These are phyloP conservation scores for Callorhinus ursinus DNA, from an alignment of 2,113 vertebrate species.

Conservation along the genomic window DNA sequence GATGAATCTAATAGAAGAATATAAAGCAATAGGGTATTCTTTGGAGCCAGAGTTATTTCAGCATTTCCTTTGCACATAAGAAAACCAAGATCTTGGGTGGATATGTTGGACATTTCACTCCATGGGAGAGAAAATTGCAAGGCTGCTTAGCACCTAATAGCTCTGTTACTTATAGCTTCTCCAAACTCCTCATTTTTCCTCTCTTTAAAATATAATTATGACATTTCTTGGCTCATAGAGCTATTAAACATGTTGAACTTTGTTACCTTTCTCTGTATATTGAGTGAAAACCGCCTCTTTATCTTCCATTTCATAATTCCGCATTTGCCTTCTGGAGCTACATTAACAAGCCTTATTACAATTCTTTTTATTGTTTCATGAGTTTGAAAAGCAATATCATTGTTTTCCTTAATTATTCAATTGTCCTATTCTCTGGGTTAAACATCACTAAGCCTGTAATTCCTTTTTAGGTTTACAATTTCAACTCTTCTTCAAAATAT, in stretches of 20 bases:
- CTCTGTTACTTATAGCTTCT: background rate
- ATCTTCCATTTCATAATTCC: background rate
- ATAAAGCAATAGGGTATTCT: background rate
- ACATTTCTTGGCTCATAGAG: background rate
- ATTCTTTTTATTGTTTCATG: background rate
- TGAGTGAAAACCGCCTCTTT: background rate
- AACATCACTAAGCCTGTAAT: background rate
- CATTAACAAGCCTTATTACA: background rate
- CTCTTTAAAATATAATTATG: constrained; percentile 14
- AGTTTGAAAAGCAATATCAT: background rate
- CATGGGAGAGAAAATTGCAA: background rate
- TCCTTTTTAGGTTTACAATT: background rate
- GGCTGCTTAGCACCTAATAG: background rate
- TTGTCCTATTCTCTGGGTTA: background rate
- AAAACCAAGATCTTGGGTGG: background rate
- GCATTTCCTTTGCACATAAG: background rate
- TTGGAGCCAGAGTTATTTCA: background rate
- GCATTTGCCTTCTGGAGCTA: background rate
- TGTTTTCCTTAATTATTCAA: background rate
- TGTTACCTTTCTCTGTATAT: background rate
- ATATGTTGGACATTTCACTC: background rate
- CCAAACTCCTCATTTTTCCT: background rate
- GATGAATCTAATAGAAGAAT: background rate
- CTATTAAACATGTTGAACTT: background rate
- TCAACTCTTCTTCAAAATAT: background rate